These are phyloP conservation scores for Drosophila prostipennis DNA, from an alignment of 2,888 invertebrate genomes.

Conservation along the genomic window DNA sequence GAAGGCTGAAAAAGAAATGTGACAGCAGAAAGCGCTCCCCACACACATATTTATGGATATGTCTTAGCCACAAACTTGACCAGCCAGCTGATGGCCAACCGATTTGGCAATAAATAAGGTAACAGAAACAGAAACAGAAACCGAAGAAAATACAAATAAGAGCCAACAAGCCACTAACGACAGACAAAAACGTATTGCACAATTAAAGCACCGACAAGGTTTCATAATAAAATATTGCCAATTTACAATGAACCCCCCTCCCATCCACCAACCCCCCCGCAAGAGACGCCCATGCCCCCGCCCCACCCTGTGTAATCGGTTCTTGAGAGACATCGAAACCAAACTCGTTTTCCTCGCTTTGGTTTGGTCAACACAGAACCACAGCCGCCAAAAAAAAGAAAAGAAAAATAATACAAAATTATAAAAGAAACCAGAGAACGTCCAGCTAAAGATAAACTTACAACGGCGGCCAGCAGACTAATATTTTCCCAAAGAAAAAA, in stretches of 20 bases:
- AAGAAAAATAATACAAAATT: conserved; percentile 4
- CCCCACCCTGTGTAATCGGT: conserved; percentile 29
- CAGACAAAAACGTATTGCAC: conserved; percentile 44
- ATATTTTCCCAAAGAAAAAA: no score
- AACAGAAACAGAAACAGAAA: conserved; percentile 18
- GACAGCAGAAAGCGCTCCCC: conserved; percentile 61
- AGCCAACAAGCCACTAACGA: conserved; percentile 12
- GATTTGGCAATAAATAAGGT: conserved; percentile 42
- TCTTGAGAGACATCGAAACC: conserved; percentile 36
- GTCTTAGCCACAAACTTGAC: conserved; percentile 37
- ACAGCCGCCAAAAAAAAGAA: conserved; percentile 23
- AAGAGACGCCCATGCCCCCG: conserved; percentile 17
- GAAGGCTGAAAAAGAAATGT: conserved; percentile 50
- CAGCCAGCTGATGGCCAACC: conserved; percentile 18
- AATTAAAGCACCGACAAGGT: conserved; percentile 55
- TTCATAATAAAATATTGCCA: conserved; percentile 70
- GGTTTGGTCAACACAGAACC: conserved; percentile 33
- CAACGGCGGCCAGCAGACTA: not conserved
- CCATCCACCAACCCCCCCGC: conserved; percentile 9
- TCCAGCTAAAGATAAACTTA: conserved; percentile 29
- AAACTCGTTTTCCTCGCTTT: conserved; percentile 53
- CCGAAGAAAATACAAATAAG: conserved; percentile 1
- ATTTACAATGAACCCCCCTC: conserved; percentile 54
- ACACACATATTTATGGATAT: conserved; percentile 24
- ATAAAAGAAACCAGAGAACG: conserved; percentile 58